phyloP scores from a whole-genome alignment of 2,888 invertebrate species.

The Luperina nickerlii region DNA sequence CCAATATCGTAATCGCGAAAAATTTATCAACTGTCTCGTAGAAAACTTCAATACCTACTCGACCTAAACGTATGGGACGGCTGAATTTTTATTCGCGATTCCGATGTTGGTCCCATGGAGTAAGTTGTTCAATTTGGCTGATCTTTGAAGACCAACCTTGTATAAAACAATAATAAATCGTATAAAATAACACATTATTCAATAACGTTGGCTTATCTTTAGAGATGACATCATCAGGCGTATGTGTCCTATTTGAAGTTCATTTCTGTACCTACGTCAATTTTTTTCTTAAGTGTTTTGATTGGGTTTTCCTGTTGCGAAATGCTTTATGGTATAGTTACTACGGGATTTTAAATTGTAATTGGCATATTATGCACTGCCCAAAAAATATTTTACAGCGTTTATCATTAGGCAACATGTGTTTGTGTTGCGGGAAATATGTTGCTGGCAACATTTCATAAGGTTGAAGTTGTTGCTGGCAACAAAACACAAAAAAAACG shows the following conservation, averaged over 20 bases:
- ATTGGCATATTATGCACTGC: not conserved
- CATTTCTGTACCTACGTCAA: slow-evolving; percentile 19
- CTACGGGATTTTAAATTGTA: not conserved
- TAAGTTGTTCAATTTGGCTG: too few species aligned
- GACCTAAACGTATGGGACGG: too few species aligned
- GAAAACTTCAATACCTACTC: too few species aligned
- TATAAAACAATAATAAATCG: too few species aligned
- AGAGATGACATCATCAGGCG: slow-evolving; percentile 33
- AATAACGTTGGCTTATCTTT: slow-evolving; percentile 24
- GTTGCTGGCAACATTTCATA: not conserved
- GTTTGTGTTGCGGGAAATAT: not conserved
- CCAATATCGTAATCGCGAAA: too few species aligned
- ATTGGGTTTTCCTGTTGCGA: slow-evolving; percentile 29
- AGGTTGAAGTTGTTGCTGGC: not conserved
- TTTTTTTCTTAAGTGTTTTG: slow-evolving; percentile 15
- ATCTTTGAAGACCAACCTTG: too few species aligned
- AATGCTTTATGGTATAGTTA: not conserved
- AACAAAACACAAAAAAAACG: not conserved
- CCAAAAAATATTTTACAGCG: not conserved
- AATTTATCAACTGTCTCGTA: too few species aligned
- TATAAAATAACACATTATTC: not conserved
- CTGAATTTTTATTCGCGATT: too few species aligned
- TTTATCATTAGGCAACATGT: not conserved
- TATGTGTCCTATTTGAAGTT: slow-evolving; percentile 4
- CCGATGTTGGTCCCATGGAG: too few species aligned